These are phyloP conservation scores for Diarsia dahlii DNA, from an alignment of 2,888 invertebrate genomes.

Conservation along the genomic window DNA sequence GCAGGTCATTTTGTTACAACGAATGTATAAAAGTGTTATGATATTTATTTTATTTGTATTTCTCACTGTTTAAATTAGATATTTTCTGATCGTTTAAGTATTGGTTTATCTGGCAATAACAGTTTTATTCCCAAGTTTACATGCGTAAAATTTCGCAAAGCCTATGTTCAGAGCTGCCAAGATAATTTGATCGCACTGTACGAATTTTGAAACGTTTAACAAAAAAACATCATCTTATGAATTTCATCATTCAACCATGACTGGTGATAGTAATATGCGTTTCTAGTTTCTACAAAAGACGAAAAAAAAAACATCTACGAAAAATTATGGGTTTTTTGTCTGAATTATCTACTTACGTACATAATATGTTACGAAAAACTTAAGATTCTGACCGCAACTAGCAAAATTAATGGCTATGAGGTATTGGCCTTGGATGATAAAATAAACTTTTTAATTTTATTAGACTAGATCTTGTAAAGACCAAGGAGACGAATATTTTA, in stretches of 20 bases:
- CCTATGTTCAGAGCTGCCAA: no score
- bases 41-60: no score
- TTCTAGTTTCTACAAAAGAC: background rate
- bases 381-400: conserved; percentile 40
- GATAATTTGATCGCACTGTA: no score
- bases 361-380: conserved; percentile 43
- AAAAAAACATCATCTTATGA: conserved; percentile 21
- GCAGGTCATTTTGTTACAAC: no score
- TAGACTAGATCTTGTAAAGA: conserved; percentile 17
- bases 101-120: no score
- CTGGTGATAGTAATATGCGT: background rate
- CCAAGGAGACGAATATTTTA: background rate
- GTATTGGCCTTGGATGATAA: conserved; percentile 34
- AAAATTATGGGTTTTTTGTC: conserved; percentile 33
- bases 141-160: no score
- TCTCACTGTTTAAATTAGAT: no score
- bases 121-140: no score
- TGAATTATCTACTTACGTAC: conserved; percentile 28
- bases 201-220: conserved; percentile 42
- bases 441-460: conserved; percentile 31
- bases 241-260: conserved; percentile 53
- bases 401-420: conserved; percentile 11
- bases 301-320: conserved; percentile 18
- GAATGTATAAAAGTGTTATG: no score
- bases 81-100: no score